These are phyloP conservation scores for Rhinophrynus dorsalis DNA, from an alignment of 2,797 vertebrate species.

Conservation along the genomic window DNA sequence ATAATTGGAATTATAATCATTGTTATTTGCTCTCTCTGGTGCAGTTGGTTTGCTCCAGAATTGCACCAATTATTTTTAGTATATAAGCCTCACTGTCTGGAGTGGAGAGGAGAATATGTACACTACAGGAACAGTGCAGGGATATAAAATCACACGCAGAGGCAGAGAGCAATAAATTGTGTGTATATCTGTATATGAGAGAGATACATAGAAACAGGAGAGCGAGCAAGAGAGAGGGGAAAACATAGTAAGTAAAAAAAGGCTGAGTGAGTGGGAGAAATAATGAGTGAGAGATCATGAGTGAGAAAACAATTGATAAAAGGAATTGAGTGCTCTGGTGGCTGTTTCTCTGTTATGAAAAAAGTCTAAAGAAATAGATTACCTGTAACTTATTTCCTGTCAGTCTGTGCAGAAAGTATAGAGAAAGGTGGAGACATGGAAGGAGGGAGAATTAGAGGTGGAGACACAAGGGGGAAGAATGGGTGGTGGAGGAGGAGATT, in stretches of 20 bases:
- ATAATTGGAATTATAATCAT: too few species aligned
- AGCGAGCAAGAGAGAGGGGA: neutral
- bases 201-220: too few species aligned
- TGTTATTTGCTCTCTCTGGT: too few species aligned
- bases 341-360: neutral
- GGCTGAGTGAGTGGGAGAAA: neutral
- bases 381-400: constrained; percentile 26
- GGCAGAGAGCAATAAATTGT: neutral
- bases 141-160: neutral
- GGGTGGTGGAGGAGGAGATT: constrained; percentile 8
- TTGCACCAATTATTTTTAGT: too few species aligned
- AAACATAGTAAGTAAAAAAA: neutral
- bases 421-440: neutral
- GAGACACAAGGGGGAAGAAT: neutral
- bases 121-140: neutral
- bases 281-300: neutral
- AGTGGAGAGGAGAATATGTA: too few species aligned
- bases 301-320: too few species aligned
- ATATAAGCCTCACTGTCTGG: too few species aligned
- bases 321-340: neutral
- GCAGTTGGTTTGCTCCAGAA: too few species aligned
- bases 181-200: too few species aligned
- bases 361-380: neutral
- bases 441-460: neutral
- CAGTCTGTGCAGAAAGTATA: neutral